Evolutionary conservation across 2,113 vertebrate genomes (phyloP).

Genomic region (Pristiophorus japonicus): DNA sequence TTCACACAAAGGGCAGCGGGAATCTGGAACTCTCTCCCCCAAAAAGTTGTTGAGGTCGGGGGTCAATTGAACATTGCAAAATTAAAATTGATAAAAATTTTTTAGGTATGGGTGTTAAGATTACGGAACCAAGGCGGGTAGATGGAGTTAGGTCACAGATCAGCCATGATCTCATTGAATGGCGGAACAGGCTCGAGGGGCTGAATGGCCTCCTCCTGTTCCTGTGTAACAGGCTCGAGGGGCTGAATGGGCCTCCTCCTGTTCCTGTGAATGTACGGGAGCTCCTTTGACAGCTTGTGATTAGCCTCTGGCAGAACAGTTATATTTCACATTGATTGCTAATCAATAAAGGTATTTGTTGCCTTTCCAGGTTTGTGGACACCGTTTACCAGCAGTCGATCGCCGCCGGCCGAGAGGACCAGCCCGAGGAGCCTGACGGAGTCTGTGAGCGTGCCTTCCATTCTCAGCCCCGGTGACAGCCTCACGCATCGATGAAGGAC

Average conservation of each 20-base stretch:
- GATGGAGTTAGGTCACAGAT: no score
- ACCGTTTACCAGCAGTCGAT: background rate
- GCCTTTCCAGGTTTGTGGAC: background rate
- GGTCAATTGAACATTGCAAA: no score
- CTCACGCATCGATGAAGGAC: background rate
- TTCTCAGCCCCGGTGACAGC: background rate
- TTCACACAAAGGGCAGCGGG: no score
- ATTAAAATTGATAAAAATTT: no score
- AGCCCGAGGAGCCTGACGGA: background rate
- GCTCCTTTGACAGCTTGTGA: background rate
- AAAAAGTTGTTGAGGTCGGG: no score
- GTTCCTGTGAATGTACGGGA: background rate
- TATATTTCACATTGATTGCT: background rate
- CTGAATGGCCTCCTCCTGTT: background rate
- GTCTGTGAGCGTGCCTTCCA: background rate
- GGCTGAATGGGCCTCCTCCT: background rate
- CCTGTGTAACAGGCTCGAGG: background rate
- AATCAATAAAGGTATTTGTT: background rate
- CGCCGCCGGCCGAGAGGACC: background rate
- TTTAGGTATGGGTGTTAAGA: no score
- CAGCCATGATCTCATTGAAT: no score
- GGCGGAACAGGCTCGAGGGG: no score
- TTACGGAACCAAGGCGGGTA: no score
- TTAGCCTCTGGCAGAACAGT: background rate
- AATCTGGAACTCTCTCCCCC: no score